Evolutionary conservation across 2,113 vertebrate genomes (phyloP), one percentile per base, ranked within the genome.

Genomic region (Salminus brasiliensis): DNA sequence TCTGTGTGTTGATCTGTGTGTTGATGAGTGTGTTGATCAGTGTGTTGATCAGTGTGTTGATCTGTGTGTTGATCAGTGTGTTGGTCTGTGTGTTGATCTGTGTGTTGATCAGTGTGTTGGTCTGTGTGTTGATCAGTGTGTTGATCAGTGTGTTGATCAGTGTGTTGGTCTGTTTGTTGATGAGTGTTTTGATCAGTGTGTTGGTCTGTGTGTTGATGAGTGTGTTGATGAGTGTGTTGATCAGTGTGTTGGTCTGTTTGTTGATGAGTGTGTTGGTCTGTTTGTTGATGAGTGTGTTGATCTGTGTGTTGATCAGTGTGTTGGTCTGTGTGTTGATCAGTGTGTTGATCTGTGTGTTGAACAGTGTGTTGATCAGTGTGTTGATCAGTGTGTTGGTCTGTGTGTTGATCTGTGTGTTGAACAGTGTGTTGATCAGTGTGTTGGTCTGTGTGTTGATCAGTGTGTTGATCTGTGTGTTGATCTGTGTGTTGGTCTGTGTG

Each of bases 51-150:
- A n/a, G n/a, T n/a, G n/a, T n/a, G n/a, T n/a, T n/a, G n/a, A n/a
- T n/a, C n/a, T n/a, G n/a, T n/a, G n/a, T n/a, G n/a, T n/a, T n/a
- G n/a, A n/a, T n/a, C n/a, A 80, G 79, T 78, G 73, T 85, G 59
- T 43, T 32, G 4, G 16, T 45, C 53, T 32, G 65, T 32, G 71
- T 53, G 74, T 21, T 21, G 6, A 41, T 30, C 78, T 27, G 62
- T 29, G 10, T 72, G 60, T 69, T n/a, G n/a, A n/a, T n/a, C n/a
- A n/a, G n/a, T 69, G 45, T 62, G 30, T 68, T 12, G 49, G 29
- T 57, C 59, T 57, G 66, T 15, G 85, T n/a, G n/a, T n/a, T n/a
- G n/a, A n/a, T n/a, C n/a, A 80, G 79, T 78, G 73, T 85, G 59
- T 43, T 32, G 4, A 10, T 45, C 53, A 23, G 65, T 32, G 71